These are phyloP conservation scores for Drepana falcataria DNA, from an alignment of 2,888 invertebrate species.

Conservation along the genomic window DNA sequence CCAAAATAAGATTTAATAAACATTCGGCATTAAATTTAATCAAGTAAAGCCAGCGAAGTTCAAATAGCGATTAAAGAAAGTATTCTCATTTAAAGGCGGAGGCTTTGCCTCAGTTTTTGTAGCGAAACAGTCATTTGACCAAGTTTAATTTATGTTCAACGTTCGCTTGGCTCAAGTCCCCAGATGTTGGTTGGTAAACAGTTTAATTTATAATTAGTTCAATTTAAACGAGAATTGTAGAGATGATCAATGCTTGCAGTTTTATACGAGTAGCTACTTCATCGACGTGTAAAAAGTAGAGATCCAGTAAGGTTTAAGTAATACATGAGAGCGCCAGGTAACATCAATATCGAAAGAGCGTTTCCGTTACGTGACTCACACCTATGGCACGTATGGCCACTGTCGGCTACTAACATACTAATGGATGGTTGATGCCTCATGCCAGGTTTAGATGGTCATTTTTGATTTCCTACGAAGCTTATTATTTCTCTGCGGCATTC, in stretches of 20 bases:
- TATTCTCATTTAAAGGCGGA: slow-evolving; percentile 37
- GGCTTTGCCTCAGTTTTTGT: slow-evolving; percentile 50
- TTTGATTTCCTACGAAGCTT: slow-evolving; percentile 50
- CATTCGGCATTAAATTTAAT: neutral
- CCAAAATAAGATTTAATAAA: neutral
- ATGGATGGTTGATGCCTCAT: slow-evolving; percentile 31
- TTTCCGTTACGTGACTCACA: slow-evolving; percentile 77
- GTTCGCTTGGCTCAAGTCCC: slow-evolving; percentile 37
- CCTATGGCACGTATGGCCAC: slow-evolving; percentile 64
- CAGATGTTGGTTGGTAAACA: slow-evolving; percentile 69
- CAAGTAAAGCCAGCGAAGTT: slow-evolving; percentile 10
- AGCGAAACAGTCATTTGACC: slow-evolving; percentile 53
- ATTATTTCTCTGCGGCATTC: neutral
- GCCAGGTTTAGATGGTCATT: slow-evolving; percentile 39
- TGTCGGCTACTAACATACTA: slow-evolving; percentile 67
- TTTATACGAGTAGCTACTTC: neutral
- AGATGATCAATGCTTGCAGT: neutral
- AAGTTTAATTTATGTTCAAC: slow-evolving; percentile 54
- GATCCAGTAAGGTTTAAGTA: slow-evolving; percentile 24
- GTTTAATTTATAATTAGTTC: slow-evolving; percentile 18
- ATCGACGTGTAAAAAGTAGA: neutral
- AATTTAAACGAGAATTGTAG: neutral
- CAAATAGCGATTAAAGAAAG: slow-evolving; percentile 31
- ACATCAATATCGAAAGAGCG: slow-evolving; percentile 67
- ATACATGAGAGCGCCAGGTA: slow-evolving; percentile 52